phyloP scores from a whole-genome alignment of 1,140 invertebrate genomes.

The Rhynchophorus ferrugineus region DNA sequence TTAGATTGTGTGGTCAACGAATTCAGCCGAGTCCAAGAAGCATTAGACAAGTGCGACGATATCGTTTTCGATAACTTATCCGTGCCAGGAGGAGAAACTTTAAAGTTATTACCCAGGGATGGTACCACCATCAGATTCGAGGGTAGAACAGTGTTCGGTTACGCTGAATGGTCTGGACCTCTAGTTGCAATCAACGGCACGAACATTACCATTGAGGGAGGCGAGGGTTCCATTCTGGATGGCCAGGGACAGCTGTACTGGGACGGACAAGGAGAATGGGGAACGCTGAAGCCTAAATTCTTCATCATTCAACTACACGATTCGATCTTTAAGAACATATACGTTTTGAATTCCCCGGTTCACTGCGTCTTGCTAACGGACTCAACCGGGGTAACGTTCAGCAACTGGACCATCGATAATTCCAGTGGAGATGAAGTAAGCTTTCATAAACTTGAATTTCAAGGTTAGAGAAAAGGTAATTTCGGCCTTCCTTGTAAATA shows the following conservation, averaged over 20 bases:
- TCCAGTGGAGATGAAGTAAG: slow-evolving; percentile 14
- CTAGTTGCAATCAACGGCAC: slow-evolving; percentile 3
- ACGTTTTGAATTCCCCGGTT: slow-evolving; percentile 11
- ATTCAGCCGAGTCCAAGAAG: background rate
- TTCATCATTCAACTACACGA: slow-evolving; percentile 8
- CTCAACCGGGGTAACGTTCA: slow-evolving; percentile 11
- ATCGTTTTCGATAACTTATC: background rate
- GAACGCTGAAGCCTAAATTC: slow-evolving; percentile 10
- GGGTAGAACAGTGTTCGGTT: slow-evolving; percentile 3
- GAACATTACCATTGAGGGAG: background rate
- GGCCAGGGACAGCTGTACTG: slow-evolving; percentile 18
- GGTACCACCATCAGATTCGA: background rate
- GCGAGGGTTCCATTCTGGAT: background rate
- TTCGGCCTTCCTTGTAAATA: background rate
- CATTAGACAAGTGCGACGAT: background rate
- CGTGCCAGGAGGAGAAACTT: slow-evolving; percentile 10
- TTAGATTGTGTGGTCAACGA: background rate
- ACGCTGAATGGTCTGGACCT: slow-evolving; percentile 6
- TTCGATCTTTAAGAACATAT: slow-evolving; percentile 6
- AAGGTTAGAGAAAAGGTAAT: background rate
- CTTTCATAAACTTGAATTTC: background rate
- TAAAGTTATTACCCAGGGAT: background rate
- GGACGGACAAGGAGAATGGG: slow-evolving; percentile 12
- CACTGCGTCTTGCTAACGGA: slow-evolving; percentile 14
- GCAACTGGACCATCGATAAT: slow-evolving; percentile 15